phyloP scores from a whole-genome alignment of 2,888 invertebrate genomes.

The Metellina segmentata region DNA sequence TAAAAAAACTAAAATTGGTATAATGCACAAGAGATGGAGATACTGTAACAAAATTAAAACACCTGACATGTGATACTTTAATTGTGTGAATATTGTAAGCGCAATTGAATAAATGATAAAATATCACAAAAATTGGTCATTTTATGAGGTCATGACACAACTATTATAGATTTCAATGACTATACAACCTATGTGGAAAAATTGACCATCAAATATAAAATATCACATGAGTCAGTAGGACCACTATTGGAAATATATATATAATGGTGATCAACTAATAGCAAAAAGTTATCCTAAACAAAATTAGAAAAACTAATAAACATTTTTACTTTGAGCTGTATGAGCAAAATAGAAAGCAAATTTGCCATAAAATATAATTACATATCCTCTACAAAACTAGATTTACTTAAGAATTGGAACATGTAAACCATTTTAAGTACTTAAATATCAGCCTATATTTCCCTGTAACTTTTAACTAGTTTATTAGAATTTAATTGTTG shows the following conservation, averaged over 20 bases:
- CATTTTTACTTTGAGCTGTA: no score
- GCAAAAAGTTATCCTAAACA: not conserved
- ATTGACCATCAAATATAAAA: slow-evolving; percentile 17
- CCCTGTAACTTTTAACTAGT: not conserved
- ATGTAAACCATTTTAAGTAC: no score
- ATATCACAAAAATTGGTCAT: slow-evolving; percentile 55
- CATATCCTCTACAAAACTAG: no score
- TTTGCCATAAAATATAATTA: no score
- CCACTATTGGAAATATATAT: slow-evolving; percentile 14
- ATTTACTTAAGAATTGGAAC: no score
- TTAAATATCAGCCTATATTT: no score
- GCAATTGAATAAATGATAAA: slow-evolving; percentile 17
- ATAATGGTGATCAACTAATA: slow-evolving; percentile 5
- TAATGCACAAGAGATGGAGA: not conserved
- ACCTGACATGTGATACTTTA: not conserved
- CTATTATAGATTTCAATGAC: not conserved
- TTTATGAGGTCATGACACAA: slow-evolving; percentile 1
- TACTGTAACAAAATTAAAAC: not conserved
- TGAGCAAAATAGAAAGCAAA: no score
- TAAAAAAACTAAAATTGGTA: not conserved
- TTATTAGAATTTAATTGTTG: not conserved
- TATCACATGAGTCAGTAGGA: slow-evolving; percentile 12
- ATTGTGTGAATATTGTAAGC: not conserved
- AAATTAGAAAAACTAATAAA: no score
- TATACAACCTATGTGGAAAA: slow-evolving; percentile 8